phyloP scores from a whole-genome alignment of 1,140 invertebrate species.

The Drosophila pseudoobscura region DNA sequence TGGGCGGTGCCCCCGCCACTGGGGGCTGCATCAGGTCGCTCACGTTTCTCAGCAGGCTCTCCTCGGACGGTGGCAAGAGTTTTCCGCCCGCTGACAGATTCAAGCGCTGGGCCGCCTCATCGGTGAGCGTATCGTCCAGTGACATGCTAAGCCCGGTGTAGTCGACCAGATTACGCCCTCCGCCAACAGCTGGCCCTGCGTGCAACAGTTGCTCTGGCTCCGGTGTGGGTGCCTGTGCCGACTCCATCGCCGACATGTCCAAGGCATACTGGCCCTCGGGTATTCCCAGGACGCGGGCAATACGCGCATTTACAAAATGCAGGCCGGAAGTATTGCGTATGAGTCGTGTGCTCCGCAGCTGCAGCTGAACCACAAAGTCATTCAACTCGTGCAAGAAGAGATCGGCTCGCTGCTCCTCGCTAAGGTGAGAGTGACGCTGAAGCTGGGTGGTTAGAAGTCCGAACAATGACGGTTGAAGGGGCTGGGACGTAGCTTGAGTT shows the following conservation, averaged over 20 bases:
- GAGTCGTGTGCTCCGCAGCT: slow-evolving; percentile 72
- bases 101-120: slow-evolving; percentile 77
- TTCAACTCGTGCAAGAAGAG: slow-evolving; percentile 74
- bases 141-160: slow-evolving; percentile 77
- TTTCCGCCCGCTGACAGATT: slow-evolving; percentile 79
- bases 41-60: slow-evolving; percentile 74
- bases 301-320: slow-evolving; percentile 71
- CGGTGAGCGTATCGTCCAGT: slow-evolving; percentile 75
- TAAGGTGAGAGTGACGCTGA: slow-evolving; percentile 62
- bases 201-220: slow-evolving; percentile 51
- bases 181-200: slow-evolving; percentile 11
- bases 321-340: slow-evolving; percentile 78
- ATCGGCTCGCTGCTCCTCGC: slow-evolving; percentile 79
- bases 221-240: slow-evolving; percentile 57
- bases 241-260: slow-evolving; percentile 78
- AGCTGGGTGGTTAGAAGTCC: slow-evolving; percentile 65
- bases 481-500: neutral
- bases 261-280: slow-evolving; percentile 80
- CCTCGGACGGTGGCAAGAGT: slow-evolving; percentile 75
- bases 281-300: slow-evolving; percentile 71
- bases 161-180: slow-evolving; percentile 60
- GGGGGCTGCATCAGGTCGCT: slow-evolving; percentile 75
- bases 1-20: slow-evolving; percentile 46
- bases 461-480: slow-evolving; percentile 53
- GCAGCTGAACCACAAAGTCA: slow-evolving; percentile 76